Percentiles rank a stretch among this genome's conserved stretches.
These are phyloP conservation scores for Stichopus chloronotus DNA, from an alignment of 35 echinoderm and acorn worm species.

Conservation along the genomic window DNA sequence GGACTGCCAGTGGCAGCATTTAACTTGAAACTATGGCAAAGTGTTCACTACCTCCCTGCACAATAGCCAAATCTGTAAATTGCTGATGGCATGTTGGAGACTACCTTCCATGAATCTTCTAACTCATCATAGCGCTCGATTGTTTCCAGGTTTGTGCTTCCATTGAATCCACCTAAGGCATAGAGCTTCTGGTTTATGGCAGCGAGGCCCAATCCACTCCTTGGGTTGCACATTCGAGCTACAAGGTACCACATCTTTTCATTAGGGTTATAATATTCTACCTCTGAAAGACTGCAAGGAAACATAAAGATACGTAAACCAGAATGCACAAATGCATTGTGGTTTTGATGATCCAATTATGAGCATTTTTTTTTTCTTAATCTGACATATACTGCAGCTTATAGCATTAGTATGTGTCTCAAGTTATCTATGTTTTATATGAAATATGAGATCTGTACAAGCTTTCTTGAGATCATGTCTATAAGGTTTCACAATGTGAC, in stretches of 20 bases:
- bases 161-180: conserved; percentile 91
- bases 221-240: conserved; percentile 54
- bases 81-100: conserved; percentile 80
- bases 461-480: too few relatives aligned
- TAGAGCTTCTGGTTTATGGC: conserved; percentile 81
- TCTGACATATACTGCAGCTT: background rate
- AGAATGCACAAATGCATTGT: too few relatives aligned
- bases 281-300: conserved; percentile 74
- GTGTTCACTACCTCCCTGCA: conserved; percentile 42
- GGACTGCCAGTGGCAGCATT: too few relatives aligned
- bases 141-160: conserved; percentile 71
- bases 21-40: too few relatives aligned
- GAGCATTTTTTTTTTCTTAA: too few relatives aligned
- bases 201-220: conserved; percentile 88
- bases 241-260: conserved; percentile 77
- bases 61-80: conserved; percentile 91
- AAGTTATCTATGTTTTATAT: too few relatives aligned
- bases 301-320: background rate
- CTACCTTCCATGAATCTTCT: conserved; percentile 83
- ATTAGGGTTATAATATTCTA: conserved; percentile 87
- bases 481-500: too few relatives aligned
- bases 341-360: too few relatives aligned
- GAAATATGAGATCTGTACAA: too few relatives aligned
- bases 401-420: too few relatives aligned
- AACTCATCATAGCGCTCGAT: conserved; percentile 92